Evolutionary conservation across 2,888 invertebrate genomes (phyloP).

Genomic region (Lasioglossum figueresi): DNA sequence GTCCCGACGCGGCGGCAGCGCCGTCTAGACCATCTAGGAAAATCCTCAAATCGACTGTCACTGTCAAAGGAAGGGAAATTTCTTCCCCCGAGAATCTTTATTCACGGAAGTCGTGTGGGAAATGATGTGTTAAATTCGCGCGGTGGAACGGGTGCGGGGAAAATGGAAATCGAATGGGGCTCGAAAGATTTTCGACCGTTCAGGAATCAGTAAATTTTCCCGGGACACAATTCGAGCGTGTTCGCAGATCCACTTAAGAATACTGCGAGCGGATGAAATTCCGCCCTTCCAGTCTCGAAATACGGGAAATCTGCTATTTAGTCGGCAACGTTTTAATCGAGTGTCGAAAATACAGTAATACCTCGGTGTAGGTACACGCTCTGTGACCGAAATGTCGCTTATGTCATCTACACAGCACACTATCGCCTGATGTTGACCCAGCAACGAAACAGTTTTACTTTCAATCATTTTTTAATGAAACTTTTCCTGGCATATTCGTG

Average conservation of each 20-base stretch:
- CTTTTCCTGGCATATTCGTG: neutral
- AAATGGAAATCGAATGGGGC: slow-evolving; percentile 46
- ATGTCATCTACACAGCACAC: no score
- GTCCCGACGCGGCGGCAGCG: slow-evolving; percentile 24
- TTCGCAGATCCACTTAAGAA: slow-evolving; percentile 15
- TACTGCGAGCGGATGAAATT: slow-evolving; percentile 20
- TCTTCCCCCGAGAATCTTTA: slow-evolving; percentile 60
- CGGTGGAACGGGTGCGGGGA: slow-evolving; percentile 22
- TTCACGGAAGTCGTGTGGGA: slow-evolving; percentile 60
- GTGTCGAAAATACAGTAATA: neutral
- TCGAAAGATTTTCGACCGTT: slow-evolving; percentile 45
- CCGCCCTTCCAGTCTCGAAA: neutral
- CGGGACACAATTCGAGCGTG: slow-evolving; percentile 20
- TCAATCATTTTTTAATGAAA: neutral
- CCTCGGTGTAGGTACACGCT: neutral
- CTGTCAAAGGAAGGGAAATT: slow-evolving; percentile 61
- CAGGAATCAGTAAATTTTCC: slow-evolving; percentile 45
- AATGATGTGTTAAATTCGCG: slow-evolving; percentile 71
- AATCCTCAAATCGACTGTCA: slow-evolving; percentile 73
- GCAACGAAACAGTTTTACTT: neutral
- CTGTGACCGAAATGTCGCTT: no score
- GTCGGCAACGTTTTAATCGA: neutral
- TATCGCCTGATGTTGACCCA: no score
- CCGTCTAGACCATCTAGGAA: slow-evolving; percentile 46
- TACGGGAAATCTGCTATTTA: neutral